Conservation (phyloP, 2,113 vertebrate species). For the Desmodus rotundus region DNA sequence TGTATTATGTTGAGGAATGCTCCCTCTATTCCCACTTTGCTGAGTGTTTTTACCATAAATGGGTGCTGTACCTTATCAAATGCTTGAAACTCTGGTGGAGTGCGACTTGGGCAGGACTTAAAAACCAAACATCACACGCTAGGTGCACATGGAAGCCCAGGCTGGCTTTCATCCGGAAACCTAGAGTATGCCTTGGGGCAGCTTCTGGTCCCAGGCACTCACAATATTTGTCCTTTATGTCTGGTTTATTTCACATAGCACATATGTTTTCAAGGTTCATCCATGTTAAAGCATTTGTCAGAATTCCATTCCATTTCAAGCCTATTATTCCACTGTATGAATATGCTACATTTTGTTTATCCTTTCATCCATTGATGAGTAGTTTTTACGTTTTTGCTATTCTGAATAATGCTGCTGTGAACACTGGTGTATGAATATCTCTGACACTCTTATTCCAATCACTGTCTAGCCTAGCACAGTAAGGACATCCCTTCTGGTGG, state of each 20-base stretch:
- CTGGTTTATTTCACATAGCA: neutral
- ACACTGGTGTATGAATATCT: neutral
- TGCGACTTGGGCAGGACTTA: fast-evolving
- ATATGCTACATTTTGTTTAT: neutral
- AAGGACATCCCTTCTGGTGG: neutral
- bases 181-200: fast-evolving
- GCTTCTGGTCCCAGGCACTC: constrained; percentile 24
- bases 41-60: too few relatives aligned
- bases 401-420: neutral
- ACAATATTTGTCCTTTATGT: too few relatives aligned
- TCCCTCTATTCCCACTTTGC: too few relatives aligned
- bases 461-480: neutral
- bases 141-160: constrained; percentile 7
- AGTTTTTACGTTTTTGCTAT: neutral
- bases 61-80: too few relatives aligned
- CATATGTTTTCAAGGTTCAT: neutral
- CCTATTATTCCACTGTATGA: neutral
- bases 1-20: too few relatives aligned
- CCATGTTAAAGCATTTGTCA: neutral
- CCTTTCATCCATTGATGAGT: neutral
- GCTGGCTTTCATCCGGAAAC: neutral
- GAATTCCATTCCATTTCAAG: neutral
- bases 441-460: neutral
- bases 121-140: neutral
- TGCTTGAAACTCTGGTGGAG: too few relatives aligned